Conservation (phyloP, 2,797 vertebrate species). For the Siniperca obscura region DNA sequence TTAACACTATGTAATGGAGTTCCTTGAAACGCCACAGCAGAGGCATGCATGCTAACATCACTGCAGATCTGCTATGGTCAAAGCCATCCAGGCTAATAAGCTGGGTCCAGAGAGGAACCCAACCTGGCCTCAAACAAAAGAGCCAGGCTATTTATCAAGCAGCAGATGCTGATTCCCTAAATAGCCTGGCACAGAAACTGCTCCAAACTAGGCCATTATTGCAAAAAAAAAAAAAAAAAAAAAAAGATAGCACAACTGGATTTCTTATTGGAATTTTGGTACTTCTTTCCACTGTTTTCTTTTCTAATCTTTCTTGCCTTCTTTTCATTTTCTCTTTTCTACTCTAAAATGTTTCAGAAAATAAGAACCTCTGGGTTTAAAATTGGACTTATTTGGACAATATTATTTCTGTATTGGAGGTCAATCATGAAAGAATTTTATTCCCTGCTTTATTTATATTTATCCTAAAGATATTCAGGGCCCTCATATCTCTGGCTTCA, state of each 20-base stretch:
- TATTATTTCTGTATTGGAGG: conserved; percentile 66
- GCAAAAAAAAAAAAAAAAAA: conserved; percentile 62
- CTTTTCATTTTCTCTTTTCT: conserved; percentile 27
- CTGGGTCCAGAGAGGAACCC: conserved; percentile 79
- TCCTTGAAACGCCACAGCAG: conserved; percentile 24
- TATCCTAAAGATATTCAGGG: conserved; percentile 83
- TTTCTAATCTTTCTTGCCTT: conserved; percentile 37
- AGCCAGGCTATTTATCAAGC: conserved; percentile 86
- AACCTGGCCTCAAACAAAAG: conserved; percentile 86
- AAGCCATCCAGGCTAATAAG: conserved; percentile 66
- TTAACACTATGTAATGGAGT: conserved; percentile 7
- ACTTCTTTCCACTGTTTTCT: conserved; percentile 42
- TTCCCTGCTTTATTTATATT: conserved; percentile 81
- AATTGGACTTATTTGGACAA: conserved; percentile 65
- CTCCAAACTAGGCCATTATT: conserved; percentile 88
- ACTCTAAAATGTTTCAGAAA: conserved; percentile 37
- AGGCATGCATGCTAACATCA: conserved; percentile 39
- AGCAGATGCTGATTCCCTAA: conserved; percentile 88
- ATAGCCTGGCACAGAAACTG: conserved; percentile 87
- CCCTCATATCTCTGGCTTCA: conserved; percentile 89
- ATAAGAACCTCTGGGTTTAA: conserved; percentile 26
- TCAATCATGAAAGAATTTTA: conserved; percentile 70
- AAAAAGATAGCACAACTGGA: conserved; percentile 73
- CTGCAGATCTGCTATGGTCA: conserved; percentile 57
- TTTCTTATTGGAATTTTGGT: conserved; percentile 74